These are phyloP conservation scores for Chromis chromis DNA, from an alignment of 2,797 vertebrate species.

Conservation along the genomic window DNA sequence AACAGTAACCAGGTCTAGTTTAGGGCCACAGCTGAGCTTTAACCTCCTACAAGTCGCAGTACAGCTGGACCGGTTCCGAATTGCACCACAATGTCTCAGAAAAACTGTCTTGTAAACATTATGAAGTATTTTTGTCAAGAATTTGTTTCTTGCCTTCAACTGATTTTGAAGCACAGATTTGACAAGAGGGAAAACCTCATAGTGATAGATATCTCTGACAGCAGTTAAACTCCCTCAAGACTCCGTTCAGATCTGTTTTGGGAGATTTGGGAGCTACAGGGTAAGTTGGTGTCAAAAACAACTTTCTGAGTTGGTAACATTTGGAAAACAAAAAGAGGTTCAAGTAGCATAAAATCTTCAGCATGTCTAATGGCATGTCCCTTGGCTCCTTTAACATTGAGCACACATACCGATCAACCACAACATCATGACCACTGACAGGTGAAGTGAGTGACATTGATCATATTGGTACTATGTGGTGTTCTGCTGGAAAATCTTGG, in stretches of 20 bases:
- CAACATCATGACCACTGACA: too few relatives aligned
- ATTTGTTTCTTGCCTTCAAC: background rate
- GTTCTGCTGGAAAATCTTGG: too few relatives aligned
- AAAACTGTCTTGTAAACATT: slow-evolving; percentile 24
- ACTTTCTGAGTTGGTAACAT: background rate
- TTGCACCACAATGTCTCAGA: background rate
- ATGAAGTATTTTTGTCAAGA: background rate
- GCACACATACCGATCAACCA: background rate
- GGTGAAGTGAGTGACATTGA: too few relatives aligned
- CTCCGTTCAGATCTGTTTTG: slow-evolving; percentile 9
- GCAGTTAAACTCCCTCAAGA: slow-evolving; percentile 7
- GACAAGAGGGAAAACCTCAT: background rate
- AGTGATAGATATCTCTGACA: slow-evolving; percentile 16
- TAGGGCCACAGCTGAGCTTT: too few relatives aligned
- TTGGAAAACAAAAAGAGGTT: slow-evolving; percentile 5
- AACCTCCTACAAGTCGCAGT: too few relatives aligned
- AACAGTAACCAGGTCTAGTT: too few relatives aligned
- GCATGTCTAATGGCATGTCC: background rate
- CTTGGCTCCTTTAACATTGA: background rate
- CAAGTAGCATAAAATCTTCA: background rate
- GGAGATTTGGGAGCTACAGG: background rate
- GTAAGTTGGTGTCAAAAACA: slow-evolving; percentile 4
- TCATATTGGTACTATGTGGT: too few relatives aligned
- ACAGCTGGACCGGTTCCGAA: too few relatives aligned
- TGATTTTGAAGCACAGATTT: slow-evolving; percentile 19